Base-by-base conservation (phyloP, 30 jellyfish, hydroid and myxozoan species). In the Sanderia malayensis region DNA sequence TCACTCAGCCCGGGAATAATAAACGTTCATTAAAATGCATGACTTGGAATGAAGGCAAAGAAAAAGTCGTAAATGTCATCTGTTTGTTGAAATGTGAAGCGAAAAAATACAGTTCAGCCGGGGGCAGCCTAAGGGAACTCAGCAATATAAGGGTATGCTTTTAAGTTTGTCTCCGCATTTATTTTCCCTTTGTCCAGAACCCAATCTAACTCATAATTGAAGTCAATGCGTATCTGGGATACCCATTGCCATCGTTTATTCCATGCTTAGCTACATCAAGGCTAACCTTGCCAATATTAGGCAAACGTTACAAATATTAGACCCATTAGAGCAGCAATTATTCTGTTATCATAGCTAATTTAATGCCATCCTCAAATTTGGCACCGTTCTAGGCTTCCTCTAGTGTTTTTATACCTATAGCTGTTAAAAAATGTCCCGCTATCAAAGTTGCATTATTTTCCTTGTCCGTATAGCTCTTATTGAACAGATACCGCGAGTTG, bases 401-500 rank as follows among this genome's bases (percentile, higher is more conserved):
- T 6, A 41, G 55, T 6, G 15, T 41, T 6, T 6, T 41, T 8
- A 41, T 6, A 15, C 8, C 8, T 41, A 41, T 41, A 15, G 55
- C 15, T 41, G 15, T 41, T 8, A 41, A 6, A 41, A 15, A 6
- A 41, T 41, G 8, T 41, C 55, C 15, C 15, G 55, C 15, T 41
- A 6, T 41, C 15, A 41, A 15, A 6, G 15, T 41, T 41, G 15
- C 15, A 41, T 6, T 6, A 41, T 6, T 15, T 41, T 6, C 29
- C 4, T 53, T 53, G 9, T 32, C 31, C 27, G 21, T 55, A 7
- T 29, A 71, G 83, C 55, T 71, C 29, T 49, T 71, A 2, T 44
- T 71, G 61, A 71, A 71, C 71, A 53, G 71, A 49, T 71, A 71
- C 67, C 32, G 44, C 18, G 71, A 71, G n/a, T 31, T 41, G 34